Percentiles rank a stretch among this genome's conserved stretches.
Conservation (phyloP, 2,888 invertebrate species). For the Lottia scabra region DNA sequence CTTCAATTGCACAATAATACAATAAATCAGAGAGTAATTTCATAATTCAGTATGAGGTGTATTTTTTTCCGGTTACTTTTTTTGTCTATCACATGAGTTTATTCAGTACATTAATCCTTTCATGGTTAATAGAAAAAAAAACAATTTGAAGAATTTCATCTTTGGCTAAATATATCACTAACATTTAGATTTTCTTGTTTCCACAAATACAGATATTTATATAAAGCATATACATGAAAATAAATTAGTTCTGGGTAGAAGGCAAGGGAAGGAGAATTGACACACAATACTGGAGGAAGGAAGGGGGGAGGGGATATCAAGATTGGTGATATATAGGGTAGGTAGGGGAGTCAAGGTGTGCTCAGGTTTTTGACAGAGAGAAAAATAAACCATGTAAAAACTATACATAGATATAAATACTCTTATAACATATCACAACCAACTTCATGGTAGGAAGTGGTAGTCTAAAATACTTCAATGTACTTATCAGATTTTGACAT, state of each 20-base stretch:
- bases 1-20: too few species aligned
- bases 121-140: background rate
- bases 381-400: slow-evolving; percentile 9
- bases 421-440: background rate
- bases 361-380: background rate
- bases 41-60: too few species aligned
- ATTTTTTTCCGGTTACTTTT: too few species aligned
- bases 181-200: slow-evolving; percentile 1
- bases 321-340: background rate
- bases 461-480: background rate
- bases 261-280: background rate
- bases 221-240: slow-evolving; percentile 1
- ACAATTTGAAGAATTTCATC: background rate
- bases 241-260: slow-evolving; percentile 2
- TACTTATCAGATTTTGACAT: too few species aligned
- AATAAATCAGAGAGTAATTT: too few species aligned
- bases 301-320: background rate
- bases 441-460: background rate
- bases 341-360: background rate
- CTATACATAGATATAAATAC: slow-evolving; percentile 1
- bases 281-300: slow-evolving; percentile 4
- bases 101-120: background rate
- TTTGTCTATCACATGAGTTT: too few species aligned
- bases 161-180: slow-evolving; percentile 6
- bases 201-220: slow-evolving; percentile 7